Conservation (phyloP, 2,797 vertebrate species). For the Sandelia bainsii region DNA sequence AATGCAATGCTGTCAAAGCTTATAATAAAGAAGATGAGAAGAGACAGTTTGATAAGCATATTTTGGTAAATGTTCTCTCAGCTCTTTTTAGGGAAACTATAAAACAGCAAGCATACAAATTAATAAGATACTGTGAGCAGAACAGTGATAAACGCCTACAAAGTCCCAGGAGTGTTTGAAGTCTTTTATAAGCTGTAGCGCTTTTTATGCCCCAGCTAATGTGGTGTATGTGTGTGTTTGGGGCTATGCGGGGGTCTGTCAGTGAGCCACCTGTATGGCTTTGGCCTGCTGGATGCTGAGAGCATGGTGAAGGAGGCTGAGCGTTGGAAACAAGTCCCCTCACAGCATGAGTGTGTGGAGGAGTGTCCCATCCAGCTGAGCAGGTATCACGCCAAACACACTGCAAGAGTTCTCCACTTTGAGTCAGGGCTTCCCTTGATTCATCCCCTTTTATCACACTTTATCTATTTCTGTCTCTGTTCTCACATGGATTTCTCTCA, state of each 20-base stretch:
- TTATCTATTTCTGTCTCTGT: slow-evolving; percentile 64
- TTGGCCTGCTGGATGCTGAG: slow-evolving; percentile 97
- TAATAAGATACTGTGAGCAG: slow-evolving; percentile 70
- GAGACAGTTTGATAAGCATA: slow-evolving; percentile 44
- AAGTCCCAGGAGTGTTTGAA: slow-evolving; percentile 62
- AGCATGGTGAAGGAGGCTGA: slow-evolving; percentile 95
- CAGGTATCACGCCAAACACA: slow-evolving; percentile 84
- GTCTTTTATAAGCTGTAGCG: slow-evolving; percentile 60
- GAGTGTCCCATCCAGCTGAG: slow-evolving; percentile 86
- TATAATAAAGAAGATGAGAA: slow-evolving; percentile 27
- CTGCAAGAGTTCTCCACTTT: slow-evolving; percentile 43
- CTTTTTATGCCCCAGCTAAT: slow-evolving; percentile 54
- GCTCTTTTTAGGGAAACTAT: slow-evolving; percentile 65
- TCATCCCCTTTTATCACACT: slow-evolving; percentile 50
- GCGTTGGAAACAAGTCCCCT: slow-evolving; percentile 91
- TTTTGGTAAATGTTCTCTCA: slow-evolving; percentile 62
- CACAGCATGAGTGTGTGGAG: slow-evolving; percentile 92
- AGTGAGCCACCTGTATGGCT: slow-evolving; percentile 98
- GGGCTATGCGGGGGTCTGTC: slow-evolving; percentile 39
- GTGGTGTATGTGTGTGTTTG: slow-evolving; percentile 15
- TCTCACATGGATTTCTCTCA: slow-evolving; percentile 51
- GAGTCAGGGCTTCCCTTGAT: slow-evolving; percentile 63
- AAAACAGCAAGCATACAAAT: slow-evolving; percentile 54
- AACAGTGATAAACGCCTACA: slow-evolving; percentile 70
- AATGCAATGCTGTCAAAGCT: slow-evolving; percentile 2